Evolutionary conservation across 2,797 vertebrate species (phyloP), one percentile per base, ranked within the genome.

Genomic region (Coccyzus lansbergi): DNA sequence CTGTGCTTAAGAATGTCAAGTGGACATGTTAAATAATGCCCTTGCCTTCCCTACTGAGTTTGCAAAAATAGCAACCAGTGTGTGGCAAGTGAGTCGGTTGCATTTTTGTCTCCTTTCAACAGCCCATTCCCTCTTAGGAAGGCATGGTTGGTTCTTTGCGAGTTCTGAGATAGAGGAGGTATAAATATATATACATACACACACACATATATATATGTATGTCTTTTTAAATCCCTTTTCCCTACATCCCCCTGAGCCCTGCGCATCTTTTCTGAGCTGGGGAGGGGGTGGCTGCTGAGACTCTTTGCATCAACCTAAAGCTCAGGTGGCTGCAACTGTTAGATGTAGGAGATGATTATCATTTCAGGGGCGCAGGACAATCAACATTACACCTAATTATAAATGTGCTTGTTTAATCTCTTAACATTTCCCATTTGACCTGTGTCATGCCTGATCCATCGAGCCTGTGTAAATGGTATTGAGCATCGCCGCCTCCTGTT

Each of bases 401-500:
- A 86, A 79, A 85, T 78, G 71, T 62, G 49, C 72, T 74, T 82
- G 71, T 96, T 95, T 94, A 94, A 94, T 96, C 81, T 90, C 65
- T 74, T 94, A 86, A 68, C 0, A 1, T 86, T 92, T 92, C 78
- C 59, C 14, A 1, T 94, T 95, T 94, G 94, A 87, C 90, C 87
- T 46, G 59, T 83, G 83, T 86, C 36, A 1, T 7, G 29, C 70
- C 62, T 72, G 72, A 78, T 95, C 79, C 91, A 88, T 76, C 0
- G 0, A 70, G 70, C 80, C 48, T 5, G 0, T n/a, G 53, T 86
- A 76, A 69, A 19, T n/a, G 88, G 53, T 77, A 49, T 44, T 2
- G 4, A 80, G 90, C 56, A 65, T 71, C 83, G 77, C 49, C 2
- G 20, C 62, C 56, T 92, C 52, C 69, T 7, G 3, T 59, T 85